Conservation (phyloP, 2,113 vertebrate genomes). For the Romanogobio albipinnatus region DNA sequence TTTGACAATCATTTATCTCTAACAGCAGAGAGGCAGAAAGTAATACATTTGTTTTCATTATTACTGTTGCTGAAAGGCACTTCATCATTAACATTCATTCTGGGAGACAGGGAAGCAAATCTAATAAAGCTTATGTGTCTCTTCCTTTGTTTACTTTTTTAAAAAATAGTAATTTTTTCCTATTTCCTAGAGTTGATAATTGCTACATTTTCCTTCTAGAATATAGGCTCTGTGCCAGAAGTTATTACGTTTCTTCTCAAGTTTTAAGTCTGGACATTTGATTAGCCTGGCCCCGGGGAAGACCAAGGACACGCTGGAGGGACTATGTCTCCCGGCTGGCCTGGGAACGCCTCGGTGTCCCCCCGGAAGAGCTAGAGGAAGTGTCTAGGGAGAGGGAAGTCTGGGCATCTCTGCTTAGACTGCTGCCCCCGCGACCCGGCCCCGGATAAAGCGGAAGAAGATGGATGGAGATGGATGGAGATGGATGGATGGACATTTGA, state of each 20-base stretch:
- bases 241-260: no score
- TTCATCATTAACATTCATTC: slow-evolving; percentile 40
- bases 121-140: slow-evolving; percentile 40
- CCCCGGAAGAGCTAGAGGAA: no score
- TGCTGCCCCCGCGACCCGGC: no score
- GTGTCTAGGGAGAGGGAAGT: no score
- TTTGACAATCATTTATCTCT: slow-evolving; percentile 36
- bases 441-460: no score
- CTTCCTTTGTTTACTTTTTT: slow-evolving; percentile 30
- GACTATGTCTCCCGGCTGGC: no score
- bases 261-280: neutral
- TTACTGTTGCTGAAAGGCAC: slow-evolving; percentile 25
- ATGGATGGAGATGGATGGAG: no score
- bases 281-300: no score
- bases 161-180: neutral
- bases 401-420: no score
- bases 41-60: slow-evolving; percentile 47
- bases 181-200: neutral
- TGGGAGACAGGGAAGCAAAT: slow-evolving; percentile 15
- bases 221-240: neutral
- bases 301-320: no score
- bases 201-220: slow-evolving; percentile 15
- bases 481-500: neutral
- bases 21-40: slow-evolving; percentile 7
- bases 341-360: no score